These are phyloP conservation scores for Hemiprocne comata DNA, from an alignment of 2,113 vertebrate species.

Conservation along the genomic window DNA sequence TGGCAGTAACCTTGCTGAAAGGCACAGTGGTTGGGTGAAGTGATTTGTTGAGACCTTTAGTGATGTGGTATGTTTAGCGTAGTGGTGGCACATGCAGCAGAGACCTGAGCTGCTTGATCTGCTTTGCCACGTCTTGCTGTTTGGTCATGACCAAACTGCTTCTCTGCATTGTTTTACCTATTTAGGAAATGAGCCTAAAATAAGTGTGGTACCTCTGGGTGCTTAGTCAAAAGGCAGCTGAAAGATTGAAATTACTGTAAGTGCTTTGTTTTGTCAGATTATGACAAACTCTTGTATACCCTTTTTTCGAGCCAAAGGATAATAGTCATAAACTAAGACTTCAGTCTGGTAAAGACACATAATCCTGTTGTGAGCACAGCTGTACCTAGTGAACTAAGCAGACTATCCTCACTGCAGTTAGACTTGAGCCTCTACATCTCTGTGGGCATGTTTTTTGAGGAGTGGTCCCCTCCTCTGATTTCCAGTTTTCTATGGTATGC, in stretches of 20 bases:
- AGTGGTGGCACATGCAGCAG: rapidly evolving
- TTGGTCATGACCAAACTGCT: background rate
- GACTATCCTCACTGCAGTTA: background rate
- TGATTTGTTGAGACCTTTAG: background rate
- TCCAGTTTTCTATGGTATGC: background rate
- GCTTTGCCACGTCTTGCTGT: background rate
- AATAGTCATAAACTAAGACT: background rate
- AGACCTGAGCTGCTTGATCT: background rate
- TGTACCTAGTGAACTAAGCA: background rate
- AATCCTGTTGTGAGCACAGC: background rate
- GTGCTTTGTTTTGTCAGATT: background rate
- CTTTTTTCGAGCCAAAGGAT: background rate
- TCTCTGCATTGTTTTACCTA: background rate
- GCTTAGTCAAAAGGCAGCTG: background rate
- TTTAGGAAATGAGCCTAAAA: background rate
- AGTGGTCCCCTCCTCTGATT: background rate
- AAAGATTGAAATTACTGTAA: background rate
- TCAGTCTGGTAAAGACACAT: background rate
- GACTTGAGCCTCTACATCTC: background rate
- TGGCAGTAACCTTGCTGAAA: background rate
- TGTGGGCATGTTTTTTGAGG: background rate
- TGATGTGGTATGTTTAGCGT: rapidly evolving
- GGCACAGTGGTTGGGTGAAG: background rate
- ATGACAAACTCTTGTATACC: background rate
- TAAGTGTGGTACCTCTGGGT: background rate